Evolutionary conservation across 1,140 invertebrate species (phyloP).

Genomic region (Branchinecta lindahli): DNA sequence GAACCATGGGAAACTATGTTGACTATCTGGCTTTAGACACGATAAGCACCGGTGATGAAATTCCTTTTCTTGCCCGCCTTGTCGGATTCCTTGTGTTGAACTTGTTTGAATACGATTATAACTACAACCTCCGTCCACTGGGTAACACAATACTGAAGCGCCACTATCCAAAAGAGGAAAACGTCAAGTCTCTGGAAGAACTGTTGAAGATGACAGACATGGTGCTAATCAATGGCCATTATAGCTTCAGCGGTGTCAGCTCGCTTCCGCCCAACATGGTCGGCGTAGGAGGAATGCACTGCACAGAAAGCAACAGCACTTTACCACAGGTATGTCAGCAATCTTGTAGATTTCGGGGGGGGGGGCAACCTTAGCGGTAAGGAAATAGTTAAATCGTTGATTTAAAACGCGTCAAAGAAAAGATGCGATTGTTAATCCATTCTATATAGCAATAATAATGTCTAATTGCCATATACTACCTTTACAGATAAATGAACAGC

Average conservation of each 20-base stretch:
- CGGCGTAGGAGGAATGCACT: neutral
- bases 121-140: neutral
- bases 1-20: neutral
- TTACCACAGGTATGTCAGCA: neutral
- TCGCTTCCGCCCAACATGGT: neutral
- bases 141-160: neutral
- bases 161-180: neutral
- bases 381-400: no score
- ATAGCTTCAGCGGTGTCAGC: neutral
- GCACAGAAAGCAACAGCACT: neutral
- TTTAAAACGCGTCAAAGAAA: no score
- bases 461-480: no score
- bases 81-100: neutral
- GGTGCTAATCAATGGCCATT: neutral
- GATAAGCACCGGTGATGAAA: neutral
- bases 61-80: neutral
- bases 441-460: no score
- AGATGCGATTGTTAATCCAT: no score
- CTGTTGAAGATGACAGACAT: neutral
- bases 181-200: neutral
- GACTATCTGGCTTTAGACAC: neutral
- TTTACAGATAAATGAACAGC: no score
- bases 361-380: no score
- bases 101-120: neutral
- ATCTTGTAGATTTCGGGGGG: no score